Evolutionary conservation across 2,888 invertebrate genomes (phyloP).

Genomic region (Tridacna crocea): DNA sequence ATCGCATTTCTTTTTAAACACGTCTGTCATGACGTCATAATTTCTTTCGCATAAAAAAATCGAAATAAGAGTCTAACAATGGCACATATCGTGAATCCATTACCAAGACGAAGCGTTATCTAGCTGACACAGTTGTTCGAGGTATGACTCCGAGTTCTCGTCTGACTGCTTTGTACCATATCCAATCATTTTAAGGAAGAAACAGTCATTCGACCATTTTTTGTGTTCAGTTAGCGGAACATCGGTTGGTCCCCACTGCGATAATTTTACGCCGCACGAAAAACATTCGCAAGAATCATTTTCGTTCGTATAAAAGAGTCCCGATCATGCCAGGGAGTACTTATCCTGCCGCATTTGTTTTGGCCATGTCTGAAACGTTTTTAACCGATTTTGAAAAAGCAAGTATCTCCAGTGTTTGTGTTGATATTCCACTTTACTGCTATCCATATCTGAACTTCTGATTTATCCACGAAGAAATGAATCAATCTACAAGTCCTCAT

Average conservation of each 20-base stretch:
- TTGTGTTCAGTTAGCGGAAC: slow-evolving; percentile 18
- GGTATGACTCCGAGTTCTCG: not conserved
- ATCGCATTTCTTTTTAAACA: slow-evolving; percentile 24
- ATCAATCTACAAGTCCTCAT: slow-evolving; percentile 3
- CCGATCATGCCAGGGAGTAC: slow-evolving; percentile 3
- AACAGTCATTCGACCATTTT: slow-evolving; percentile 24
- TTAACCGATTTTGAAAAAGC: slow-evolving; percentile 5
- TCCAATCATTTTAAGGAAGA: slow-evolving; percentile 32
- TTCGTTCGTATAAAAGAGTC: slow-evolving; percentile 21
- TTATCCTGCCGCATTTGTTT: slow-evolving; percentile 15
- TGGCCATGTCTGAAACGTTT: slow-evolving; percentile 20
- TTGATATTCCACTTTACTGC: slow-evolving; percentile 10
- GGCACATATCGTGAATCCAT: slow-evolving; percentile 8
- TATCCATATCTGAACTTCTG: slow-evolving; percentile 1
- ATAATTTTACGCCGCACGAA: slow-evolving; percentile 23
- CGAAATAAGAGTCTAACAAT: slow-evolving; percentile 26
- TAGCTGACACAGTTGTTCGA: slow-evolving; percentile 1
- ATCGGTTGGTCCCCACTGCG: slow-evolving; percentile 8
- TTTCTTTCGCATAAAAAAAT: slow-evolving; percentile 19
- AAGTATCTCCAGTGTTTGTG: slow-evolving; percentile 10
- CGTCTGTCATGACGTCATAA: slow-evolving; percentile 4
- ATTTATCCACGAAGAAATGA: not conserved
- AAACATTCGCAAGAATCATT: slow-evolving; percentile 22
- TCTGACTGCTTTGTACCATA: not conserved
- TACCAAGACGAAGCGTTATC: not conserved